These are phyloP conservation scores for Steinernema scapterisci DNA, from an alignment of 2,888 invertebrate species.

Conservation along the genomic window DNA sequence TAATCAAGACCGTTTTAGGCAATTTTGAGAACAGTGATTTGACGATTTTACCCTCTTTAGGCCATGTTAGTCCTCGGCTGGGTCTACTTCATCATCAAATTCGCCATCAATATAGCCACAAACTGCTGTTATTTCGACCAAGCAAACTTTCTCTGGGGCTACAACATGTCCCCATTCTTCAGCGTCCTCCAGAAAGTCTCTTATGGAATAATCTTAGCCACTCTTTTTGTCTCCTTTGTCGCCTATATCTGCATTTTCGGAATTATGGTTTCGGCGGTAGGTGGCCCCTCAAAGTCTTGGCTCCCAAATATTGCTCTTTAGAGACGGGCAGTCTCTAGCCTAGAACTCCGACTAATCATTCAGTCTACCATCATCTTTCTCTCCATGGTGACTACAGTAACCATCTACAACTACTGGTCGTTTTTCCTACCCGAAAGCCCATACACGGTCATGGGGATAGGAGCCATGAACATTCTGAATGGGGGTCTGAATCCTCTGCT, in stretches of 20 bases:
- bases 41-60: too few species aligned
- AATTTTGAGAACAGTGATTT: too few species aligned
- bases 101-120: not conserved
- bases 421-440: not conserved
- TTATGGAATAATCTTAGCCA: not conserved
- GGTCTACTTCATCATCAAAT: not conserved
- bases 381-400: not conserved
- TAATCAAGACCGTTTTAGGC: too few species aligned
- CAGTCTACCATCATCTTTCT: slow-evolving; percentile 14
- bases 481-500: not conserved
- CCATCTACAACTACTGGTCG: not conserved
- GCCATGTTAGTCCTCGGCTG: not conserved
- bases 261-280: not conserved
- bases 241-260: not conserved
- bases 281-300: too few species aligned
- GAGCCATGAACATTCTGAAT: slow-evolving; percentile 11
- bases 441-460: slow-evolving; percentile 7
- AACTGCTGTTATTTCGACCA: slow-evolving; percentile 16
- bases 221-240: not conserved
- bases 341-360: not conserved
- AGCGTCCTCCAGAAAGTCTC: not conserved
- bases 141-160: not conserved
- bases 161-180: not conserved
- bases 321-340: not conserved
- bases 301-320: not conserved